A percentile compares a stretch with the other conserved stretches of the same genome.
Conservation (phyloP, 2,113 vertebrate genomes). For the Lepisosteus osseus region DNA sequence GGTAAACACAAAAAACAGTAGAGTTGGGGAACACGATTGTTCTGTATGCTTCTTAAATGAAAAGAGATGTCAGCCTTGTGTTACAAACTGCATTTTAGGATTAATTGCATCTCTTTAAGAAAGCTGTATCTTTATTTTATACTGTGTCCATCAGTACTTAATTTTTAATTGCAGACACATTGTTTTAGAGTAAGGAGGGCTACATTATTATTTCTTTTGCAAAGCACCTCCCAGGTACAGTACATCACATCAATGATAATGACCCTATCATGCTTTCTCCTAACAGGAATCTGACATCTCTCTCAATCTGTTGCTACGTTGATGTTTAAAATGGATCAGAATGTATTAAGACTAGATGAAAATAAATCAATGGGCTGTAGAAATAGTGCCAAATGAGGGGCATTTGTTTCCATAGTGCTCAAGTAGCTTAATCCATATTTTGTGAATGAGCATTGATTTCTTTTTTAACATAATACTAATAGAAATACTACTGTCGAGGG, state of each 20-base stretch:
- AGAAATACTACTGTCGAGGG: neutral
- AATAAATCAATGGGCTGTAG: neutral
- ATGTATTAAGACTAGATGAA: neutral
- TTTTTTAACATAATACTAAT: neutral
- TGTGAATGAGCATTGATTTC: neutral
- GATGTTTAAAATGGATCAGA: neutral
- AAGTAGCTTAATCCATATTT: neutral
- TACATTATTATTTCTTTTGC: neutral
- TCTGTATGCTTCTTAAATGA: conserved; percentile 18
- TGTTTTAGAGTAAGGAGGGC: neutral
- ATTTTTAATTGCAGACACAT: neutral
- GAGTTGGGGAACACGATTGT: conserved; percentile 16
- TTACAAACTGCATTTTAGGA: too few relatives aligned
- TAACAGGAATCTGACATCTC: neutral
- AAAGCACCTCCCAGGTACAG: neutral
- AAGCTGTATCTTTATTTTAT: conserved; percentile 23
- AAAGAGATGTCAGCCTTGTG: neutral
- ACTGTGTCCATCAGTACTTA: neutral
- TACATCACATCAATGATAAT: neutral
- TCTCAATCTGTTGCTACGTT: neutral
- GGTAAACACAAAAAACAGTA: conserved; percentile 12
- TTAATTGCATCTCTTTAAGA: conserved; percentile 18
- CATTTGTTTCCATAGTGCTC: neutral
- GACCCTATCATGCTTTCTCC: neutral
- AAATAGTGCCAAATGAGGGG: neutral